Evolutionary conservation across 1,140 invertebrate species (phyloP).

Genomic region (Lordiphosa mommai): DNA sequence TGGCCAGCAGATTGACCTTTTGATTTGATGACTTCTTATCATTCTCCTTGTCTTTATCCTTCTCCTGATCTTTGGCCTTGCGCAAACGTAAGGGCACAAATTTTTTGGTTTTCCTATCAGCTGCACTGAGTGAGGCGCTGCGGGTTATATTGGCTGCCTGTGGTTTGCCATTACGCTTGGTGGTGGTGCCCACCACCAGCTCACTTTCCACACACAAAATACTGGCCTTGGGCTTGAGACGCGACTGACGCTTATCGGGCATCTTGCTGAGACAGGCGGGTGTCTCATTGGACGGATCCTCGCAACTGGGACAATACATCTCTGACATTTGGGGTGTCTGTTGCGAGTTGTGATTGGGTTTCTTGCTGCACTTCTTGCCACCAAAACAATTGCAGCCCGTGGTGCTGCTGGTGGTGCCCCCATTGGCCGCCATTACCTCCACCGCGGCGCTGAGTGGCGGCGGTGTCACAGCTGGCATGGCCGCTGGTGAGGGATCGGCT

Average conservation of each 20-base stretch:
- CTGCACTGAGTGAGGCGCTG: conserved; percentile 65
- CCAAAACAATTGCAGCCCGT: conserved; percentile 78
- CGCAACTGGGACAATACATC: conserved; percentile 79
- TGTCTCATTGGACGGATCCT: conserved; percentile 79
- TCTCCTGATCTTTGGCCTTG: conserved; percentile 52
- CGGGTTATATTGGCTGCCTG: conserved; percentile 40
- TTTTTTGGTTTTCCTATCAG: conserved; percentile 63
- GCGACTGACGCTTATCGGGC: conserved; percentile 71
- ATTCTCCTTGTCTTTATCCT: conserved; percentile 55
- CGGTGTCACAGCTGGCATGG: conserved; percentile 55
- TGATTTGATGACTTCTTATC: conserved; percentile 60
- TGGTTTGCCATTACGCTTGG: no score
- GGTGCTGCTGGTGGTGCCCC: conserved; percentile 53
- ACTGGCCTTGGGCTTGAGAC: conserved; percentile 67
- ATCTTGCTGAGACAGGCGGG: conserved; percentile 81
- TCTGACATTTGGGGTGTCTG: conserved; percentile 80
- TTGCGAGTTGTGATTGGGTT: conserved; percentile 48
- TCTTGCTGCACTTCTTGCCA: conserved; percentile 79
- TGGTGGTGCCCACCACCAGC: conserved; percentile 61
- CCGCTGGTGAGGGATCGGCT: conserved; percentile 15
- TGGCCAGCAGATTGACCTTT: conserved; percentile 50
- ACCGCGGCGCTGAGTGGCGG: conserved; percentile 59
- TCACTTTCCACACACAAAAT: conserved; percentile 77
- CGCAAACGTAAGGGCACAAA: conserved; percentile 28
- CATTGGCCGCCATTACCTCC: conserved; percentile 60